phyloP scores from a whole-genome alignment of 2,888 invertebrate genomes.

The Heteropelma amictum region DNA sequence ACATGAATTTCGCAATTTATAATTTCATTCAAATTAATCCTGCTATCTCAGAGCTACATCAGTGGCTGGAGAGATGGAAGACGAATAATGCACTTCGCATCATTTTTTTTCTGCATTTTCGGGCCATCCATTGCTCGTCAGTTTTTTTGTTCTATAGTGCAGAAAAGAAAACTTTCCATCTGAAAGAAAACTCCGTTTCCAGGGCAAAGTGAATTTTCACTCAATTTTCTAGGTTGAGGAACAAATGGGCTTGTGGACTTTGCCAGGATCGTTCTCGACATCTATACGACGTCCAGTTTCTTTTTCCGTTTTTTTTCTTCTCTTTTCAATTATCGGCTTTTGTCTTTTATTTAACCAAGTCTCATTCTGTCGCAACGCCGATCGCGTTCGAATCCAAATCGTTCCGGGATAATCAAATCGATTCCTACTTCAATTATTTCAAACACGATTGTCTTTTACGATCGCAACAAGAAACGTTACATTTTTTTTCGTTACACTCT shows the following conservation, averaged over 20 bases:
- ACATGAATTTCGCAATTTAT: no score
- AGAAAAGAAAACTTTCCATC: not conserved
- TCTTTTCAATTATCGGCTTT: conserved; percentile 39
- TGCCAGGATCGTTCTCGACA: conserved; percentile 16
- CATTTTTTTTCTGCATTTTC: no score
- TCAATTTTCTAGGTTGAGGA: conserved; percentile 36
- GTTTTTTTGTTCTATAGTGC: not conserved
- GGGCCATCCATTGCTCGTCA: no score
- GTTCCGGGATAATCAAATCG: conserved; percentile 34
- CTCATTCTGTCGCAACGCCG: not conserved
- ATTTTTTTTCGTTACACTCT: not conserved
- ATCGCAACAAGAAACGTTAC: not conserved
- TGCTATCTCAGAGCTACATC: no score
- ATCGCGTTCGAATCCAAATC: conserved; percentile 1
- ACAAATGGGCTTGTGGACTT: conserved; percentile 1
- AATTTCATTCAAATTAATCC: no score
- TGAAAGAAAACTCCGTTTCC: not conserved
- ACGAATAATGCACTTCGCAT: no score
- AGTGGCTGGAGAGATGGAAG: no score
- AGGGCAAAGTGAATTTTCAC: conserved; percentile 31
- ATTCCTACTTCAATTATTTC: conserved; percentile 16
- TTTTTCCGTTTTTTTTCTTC: conserved; percentile 11
- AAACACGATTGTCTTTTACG: not conserved
- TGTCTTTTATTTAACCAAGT: conserved; percentile 39
- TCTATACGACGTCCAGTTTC: conserved; percentile 17